Conservation (phyloP, 1,140 invertebrate species). For the Drosophila ananassae region DNA sequence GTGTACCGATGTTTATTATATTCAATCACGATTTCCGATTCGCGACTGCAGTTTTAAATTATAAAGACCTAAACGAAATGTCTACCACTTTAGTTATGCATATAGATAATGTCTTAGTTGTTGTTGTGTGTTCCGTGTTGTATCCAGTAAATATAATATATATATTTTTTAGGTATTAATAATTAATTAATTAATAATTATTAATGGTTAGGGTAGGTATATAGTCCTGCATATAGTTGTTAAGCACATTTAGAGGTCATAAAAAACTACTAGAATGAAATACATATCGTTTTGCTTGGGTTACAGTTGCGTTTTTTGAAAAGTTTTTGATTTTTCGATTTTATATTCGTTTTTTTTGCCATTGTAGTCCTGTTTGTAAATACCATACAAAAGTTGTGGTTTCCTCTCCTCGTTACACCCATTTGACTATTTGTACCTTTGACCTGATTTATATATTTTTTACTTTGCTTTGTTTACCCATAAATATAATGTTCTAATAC, state of each 20-base stretch:
- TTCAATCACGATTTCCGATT: constrained; percentile 39
- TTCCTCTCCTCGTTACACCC: constrained; percentile 41
- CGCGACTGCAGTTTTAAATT: constrained; percentile 44
- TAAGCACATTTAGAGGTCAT: constrained; percentile 78
- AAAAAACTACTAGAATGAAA: constrained; percentile 67
- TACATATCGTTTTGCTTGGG: constrained; percentile 39
- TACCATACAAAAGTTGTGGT: constrained; percentile 61
- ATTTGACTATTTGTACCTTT: constrained; percentile 71
- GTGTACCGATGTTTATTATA: constrained; percentile 61
- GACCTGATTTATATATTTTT: constrained; percentile 47
- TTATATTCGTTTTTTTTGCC: constrained; percentile 23
- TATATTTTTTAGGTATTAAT: neutral
- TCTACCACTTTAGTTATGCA: constrained; percentile 52
- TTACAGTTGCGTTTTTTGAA: constrained; percentile 19
- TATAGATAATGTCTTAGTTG: constrained; percentile 73
- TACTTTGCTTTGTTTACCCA: constrained; percentile 18
- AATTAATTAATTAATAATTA: constrained; percentile 46
- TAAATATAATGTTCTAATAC: constrained; percentile 7
- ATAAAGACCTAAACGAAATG: constrained; percentile 58
- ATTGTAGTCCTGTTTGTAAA: constrained; percentile 59
- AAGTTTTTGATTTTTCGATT: constrained; percentile 15
- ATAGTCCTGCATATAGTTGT: constrained; percentile 56
- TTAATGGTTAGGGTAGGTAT: constrained; percentile 27
- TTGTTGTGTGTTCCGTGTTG: constrained; percentile 27
- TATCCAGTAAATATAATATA: constrained; percentile 35